Conservation (phyloP, 2,797 vertebrate genomes). For the Coluber constrictor region DNA sequence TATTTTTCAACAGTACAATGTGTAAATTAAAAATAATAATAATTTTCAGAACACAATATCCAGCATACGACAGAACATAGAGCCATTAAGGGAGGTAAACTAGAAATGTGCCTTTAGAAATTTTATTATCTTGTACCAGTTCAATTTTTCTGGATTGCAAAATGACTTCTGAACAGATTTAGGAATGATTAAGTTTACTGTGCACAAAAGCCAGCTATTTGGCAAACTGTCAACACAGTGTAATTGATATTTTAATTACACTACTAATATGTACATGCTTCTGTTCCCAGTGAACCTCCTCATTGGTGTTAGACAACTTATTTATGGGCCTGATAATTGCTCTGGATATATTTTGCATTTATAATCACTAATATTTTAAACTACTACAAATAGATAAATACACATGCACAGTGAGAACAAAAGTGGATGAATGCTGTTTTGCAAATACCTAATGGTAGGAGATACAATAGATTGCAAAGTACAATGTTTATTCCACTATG, state of each 20-base stretch:
- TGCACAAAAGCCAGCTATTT: constrained; percentile 51
- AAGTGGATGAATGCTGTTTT: neutral
- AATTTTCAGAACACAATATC: constrained; percentile 68
- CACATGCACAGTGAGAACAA: neutral
- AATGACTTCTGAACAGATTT: constrained; percentile 44
- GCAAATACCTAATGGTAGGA: rapidly evolving
- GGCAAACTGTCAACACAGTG: constrained; percentile 55
- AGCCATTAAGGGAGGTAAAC: constrained; percentile 49
- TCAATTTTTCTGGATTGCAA: constrained; percentile 26
- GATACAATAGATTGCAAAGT: rapidly evolving
- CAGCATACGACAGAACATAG: constrained; percentile 55
- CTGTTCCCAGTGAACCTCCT: constrained; percentile 49
- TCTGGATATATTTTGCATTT: constrained; percentile 7
- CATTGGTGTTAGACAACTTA: constrained; percentile 2
- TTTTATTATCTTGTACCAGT: constrained; percentile 10
- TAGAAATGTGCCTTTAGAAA: constrained; percentile 41
- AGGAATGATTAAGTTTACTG: constrained; percentile 46
- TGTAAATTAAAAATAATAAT: constrained; percentile 66
- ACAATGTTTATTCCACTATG: neutral
- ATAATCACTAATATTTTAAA: neutral
- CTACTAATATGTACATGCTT: constrained; percentile 43
- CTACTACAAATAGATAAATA: constrained; percentile 13
- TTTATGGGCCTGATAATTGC: constrained; percentile 37
- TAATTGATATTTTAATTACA: constrained; percentile 73
- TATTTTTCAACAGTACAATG: constrained; percentile 65